Base-by-base conservation (phyloP, 2,113 vertebrate species). In the Pyxicephalus adspersus region DNA sequence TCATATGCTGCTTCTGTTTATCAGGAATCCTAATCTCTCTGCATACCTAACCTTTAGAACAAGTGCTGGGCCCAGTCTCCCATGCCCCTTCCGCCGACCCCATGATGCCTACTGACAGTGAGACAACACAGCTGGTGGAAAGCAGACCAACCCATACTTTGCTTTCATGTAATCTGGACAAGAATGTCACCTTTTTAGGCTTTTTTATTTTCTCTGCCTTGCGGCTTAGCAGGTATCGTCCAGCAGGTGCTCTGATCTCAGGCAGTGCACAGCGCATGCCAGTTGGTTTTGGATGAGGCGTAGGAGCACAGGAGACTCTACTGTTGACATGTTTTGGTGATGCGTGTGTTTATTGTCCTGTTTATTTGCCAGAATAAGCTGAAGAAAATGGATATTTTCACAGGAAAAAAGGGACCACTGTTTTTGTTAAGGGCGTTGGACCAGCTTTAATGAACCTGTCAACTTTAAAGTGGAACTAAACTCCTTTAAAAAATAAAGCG, bases 41-140 rank as follows among this genome's bases (percentile, higher is more conserved):
- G 51, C 45, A 77, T 77, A 58, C 64, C 54, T 79, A 60, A 18
- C 50, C 76, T 34, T 67, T 28, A 65, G 16, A 52, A 54, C 75
- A 55, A 77, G 75, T 8, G n/a, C 9, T 2, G 4, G 54, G 65
- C 65, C 66, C 4, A 4, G n/a, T 68, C 54, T 70, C 65, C 77
- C 64, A 58, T 55, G 52, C 64, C 64, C 77, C 54, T 22, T 8
- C 7, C 15, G 50, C 50, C 45, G 61, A 65, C 75, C 75, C 65
- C 61, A 15, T 50, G 23, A n/a, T 63, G 66, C 77, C 77, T 26
- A 71, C 55, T 31, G 55, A 51, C 51, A 71, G 57, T 80, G 77
- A 80, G 11, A 50, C 57, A 80, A 55, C 77, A 71, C 77, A 72
- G 77, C 77, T 80, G 77, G 22, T 15, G 19, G 19, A 23, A 28